Conservation (phyloP, 1,140 invertebrate species). For the Bombus confusus region DNA sequence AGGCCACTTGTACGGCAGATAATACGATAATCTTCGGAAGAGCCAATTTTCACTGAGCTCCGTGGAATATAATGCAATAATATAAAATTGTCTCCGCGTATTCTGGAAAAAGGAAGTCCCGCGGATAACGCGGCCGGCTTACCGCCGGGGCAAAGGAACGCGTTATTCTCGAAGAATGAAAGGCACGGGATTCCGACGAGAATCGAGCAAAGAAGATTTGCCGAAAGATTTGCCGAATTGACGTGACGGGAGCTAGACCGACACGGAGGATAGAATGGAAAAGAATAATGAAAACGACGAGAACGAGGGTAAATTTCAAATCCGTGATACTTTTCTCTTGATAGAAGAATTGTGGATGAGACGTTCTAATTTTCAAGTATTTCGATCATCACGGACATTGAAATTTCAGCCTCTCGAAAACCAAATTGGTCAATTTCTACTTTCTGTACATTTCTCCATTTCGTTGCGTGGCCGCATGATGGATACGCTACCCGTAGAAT, state of each 20-base stretch:
- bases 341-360: neutral
- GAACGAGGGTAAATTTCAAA: neutral
- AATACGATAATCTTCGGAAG: constrained; percentile 44
- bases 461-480: too few species aligned
- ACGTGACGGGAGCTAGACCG: neutral
- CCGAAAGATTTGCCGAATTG: constrained; percentile 48
- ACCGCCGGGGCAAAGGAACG: constrained; percentile 30
- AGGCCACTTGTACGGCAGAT: constrained; percentile 29
- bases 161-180: constrained; percentile 48
- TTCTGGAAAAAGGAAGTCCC: constrained; percentile 40
- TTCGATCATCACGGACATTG: neutral
- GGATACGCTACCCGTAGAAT: too few species aligned
- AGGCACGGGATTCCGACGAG: constrained; percentile 35
- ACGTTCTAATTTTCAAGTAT: neutral
- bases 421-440: neutral
- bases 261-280: neutral
- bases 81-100: constrained; percentile 51
- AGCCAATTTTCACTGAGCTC: constrained; percentile 35
- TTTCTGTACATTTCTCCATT: too few species aligned
- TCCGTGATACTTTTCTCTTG: neutral
- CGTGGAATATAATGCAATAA: constrained; percentile 43
- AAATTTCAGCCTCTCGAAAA: neutral
- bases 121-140: constrained; percentile 43
- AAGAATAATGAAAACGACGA: neutral
- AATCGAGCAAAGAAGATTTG: constrained; percentile 44